Evolutionary conservation across 2,888 invertebrate species (phyloP).

Genomic region (Rhopalosiphum nymphaeae): DNA sequence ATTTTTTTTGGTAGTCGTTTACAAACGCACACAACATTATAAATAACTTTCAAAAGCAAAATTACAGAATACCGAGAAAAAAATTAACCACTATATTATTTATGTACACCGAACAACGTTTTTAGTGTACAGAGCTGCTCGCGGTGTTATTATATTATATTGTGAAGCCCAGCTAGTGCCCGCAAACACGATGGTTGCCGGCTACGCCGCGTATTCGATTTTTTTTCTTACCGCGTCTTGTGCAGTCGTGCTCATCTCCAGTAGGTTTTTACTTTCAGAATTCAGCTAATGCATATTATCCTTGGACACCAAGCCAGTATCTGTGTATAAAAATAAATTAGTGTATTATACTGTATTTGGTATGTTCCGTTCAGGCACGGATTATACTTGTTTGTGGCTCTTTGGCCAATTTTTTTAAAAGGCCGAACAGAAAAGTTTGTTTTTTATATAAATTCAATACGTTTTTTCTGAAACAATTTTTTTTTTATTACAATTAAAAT

Average conservation of each 20-base stretch:
- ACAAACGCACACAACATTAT: slow-evolving; percentile 3
- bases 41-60: slow-evolving; percentile 20
- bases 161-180: neutral
- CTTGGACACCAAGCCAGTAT: neutral
- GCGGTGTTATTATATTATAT: neutral
- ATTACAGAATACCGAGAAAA: slow-evolving; percentile 9
- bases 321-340: neutral
- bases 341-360: neutral
- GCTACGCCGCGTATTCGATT: neutral
- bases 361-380: too few species aligned
- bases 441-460: too few species aligned
- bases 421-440: too few species aligned
- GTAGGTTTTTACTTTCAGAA: neutral
- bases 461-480: too few species aligned
- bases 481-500: too few species aligned
- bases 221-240: neutral
- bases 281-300: neutral
- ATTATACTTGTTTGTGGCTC: too few species aligned
- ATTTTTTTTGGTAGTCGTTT: slow-evolving; percentile 20
- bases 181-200: neutral
- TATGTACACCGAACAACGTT: slow-evolving; percentile 13
- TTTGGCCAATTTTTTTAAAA: too few species aligned
- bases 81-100: slow-evolving; percentile 42
- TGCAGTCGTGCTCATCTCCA: neutral
- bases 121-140: neutral